Base-by-base conservation (phyloP, 2,113 vertebrate species). In the Archilochus colubris region DNA sequence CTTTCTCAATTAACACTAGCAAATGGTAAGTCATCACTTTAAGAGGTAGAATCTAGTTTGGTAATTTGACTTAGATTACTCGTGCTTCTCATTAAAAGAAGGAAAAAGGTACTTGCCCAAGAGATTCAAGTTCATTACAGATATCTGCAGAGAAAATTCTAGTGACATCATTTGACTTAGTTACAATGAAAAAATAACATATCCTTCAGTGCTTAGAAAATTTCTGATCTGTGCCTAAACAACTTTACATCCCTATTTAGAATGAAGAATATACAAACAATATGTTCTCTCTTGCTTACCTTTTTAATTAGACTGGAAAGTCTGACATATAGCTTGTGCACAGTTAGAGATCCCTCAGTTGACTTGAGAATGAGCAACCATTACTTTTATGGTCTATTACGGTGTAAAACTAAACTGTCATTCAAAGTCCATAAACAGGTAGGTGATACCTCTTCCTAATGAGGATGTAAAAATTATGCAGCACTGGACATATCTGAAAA, bases 281-380 rank as follows among this genome's bases (percentile, higher is more conserved):
- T 75, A 38, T 57, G 23, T 86, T 81, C 17, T 79, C 57, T 43
- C 85, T 88, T 93, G 64, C 82, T 91, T 82, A 94, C 21, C 9
- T 54, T 82, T 94, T 94, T 88, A 66, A 78, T 73, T 86, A 92
- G 18, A 6, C 51, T 96, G 62, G 84, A 81, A 96, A 92, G 14
- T 31, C 61, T 93, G 76, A 82, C 74, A 88, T 84, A 89, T 80
- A 82, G 21, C 4, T 0, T 7, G 22, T 48, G 51, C 51, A 43
- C 20, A 72, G 27, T 74, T 87, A 78, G 67, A 30, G 46, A 81
- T 82, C 44, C 64, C 48, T 82, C 61, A 36, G 31, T 8, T 73
- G 36, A 64, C 31, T 91, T 40, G 61, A 74, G 51, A 48, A 79
- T 44, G 63, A 97, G 16, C 38, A 66, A 89, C 74, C 76, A 11